Evolutionary conservation across 2,113 vertebrate genomes (phyloP).

Genomic region (Mormyrus iriodes): DNA sequence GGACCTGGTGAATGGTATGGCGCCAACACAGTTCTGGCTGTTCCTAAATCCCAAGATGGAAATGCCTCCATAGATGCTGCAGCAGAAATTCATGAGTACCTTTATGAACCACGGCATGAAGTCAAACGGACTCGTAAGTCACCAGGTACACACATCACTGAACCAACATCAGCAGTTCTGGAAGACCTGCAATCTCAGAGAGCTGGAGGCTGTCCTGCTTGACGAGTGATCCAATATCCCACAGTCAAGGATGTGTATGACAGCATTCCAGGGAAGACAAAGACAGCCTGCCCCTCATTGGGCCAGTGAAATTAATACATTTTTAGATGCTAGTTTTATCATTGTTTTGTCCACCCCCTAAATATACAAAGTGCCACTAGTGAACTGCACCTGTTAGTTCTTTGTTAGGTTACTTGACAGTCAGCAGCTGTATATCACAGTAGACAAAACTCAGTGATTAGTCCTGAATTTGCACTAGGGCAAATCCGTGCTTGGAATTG

Average conservation of each 20-base stretch:
- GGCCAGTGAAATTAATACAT: not conserved
- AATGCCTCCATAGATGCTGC: not conserved
- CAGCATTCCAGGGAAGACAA: not conserved
- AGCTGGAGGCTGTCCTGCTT: not conserved
- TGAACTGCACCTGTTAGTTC: not conserved
- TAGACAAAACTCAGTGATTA: too few species aligned
- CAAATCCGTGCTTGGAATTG: too few species aligned
- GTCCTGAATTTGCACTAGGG: too few species aligned
- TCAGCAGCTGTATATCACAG: too few species aligned
- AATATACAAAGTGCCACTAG: not conserved
- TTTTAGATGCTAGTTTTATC: not conserved
- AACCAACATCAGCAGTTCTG: not conserved
- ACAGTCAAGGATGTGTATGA: not conserved
- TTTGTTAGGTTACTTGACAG: too few species aligned
- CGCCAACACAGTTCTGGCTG: not conserved
- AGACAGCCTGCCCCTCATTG: not conserved
- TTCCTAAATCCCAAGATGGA: not conserved
- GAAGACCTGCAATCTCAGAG: not conserved
- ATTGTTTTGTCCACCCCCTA: not conserved
- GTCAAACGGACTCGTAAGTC: not conserved
- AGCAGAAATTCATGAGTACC: not conserved
- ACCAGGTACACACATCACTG: not conserved
- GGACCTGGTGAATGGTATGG: not conserved
- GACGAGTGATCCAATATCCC: not conserved
- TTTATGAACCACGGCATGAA: not conserved